Percentiles rank a stretch among this genome's conserved stretches.
phyloP scores from a whole-genome alignment of 2,888 invertebrate species.

The Drosophila greeni region DNA sequence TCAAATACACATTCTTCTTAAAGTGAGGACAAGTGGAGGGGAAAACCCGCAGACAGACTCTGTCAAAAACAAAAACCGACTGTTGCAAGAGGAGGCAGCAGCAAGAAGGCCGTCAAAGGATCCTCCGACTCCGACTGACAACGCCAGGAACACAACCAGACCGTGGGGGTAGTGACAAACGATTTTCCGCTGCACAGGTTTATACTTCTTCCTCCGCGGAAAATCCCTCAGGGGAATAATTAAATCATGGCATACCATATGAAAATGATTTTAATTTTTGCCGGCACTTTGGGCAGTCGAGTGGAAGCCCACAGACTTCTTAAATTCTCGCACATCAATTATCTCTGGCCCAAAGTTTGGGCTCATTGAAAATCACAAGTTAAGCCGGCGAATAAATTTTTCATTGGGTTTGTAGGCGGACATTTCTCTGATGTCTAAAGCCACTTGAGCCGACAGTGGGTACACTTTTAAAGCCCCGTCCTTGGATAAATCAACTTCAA shows the following conservation, averaged over 20 bases:
- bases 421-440: conserved; percentile 22
- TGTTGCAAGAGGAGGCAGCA: conserved; percentile 6
- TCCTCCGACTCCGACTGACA: conserved; percentile 17
- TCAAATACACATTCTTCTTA: conserved; percentile 16
- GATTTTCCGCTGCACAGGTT: conserved; percentile 41
- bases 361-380: conserved; percentile 18
- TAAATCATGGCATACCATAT: conserved; percentile 26
- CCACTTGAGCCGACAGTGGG: conserved; percentile 12
- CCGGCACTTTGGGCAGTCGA: conserved; percentile 26
- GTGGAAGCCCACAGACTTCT: conserved; percentile 16
- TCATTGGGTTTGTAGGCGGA: conserved; percentile 9
- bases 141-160: conserved; percentile 24
- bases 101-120: conserved; percentile 23
- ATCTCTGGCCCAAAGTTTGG: background rate
- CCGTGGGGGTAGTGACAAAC: conserved; percentile 29
- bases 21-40: background rate
- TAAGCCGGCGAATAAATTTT: conserved; percentile 12
- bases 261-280: conserved; percentile 31
- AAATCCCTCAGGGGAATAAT: conserved; percentile 8
- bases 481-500: conserved; percentile 38
- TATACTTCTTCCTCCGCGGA: background rate
- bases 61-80: conserved; percentile 43
- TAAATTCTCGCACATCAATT: conserved; percentile 18
- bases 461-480: conserved; percentile 13
- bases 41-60: conserved; percentile 30